phyloP scores from a whole-genome alignment of 2,797 vertebrate genomes.

The Clarias pachynema region DNA sequence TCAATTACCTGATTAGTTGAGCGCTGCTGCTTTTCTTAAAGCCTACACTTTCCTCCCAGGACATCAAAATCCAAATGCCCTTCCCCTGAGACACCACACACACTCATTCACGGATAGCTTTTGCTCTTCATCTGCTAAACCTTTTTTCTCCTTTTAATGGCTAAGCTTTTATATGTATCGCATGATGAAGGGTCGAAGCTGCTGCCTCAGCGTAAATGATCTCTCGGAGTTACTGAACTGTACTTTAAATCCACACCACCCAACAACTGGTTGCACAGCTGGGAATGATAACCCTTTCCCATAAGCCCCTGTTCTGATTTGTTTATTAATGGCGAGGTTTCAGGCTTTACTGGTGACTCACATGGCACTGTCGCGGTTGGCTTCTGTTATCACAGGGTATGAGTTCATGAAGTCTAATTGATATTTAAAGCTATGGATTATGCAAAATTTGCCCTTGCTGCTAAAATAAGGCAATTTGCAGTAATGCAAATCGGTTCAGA shows the following conservation, averaged over 20 bases:
- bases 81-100: constrained; percentile 18
- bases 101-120: constrained; percentile 4
- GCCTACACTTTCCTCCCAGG: constrained; percentile 1
- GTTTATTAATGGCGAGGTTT: constrained; percentile 35
- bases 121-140: constrained; percentile 5
- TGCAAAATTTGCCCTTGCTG: neutral
- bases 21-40: constrained; percentile 19
- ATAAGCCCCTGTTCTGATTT: constrained; percentile 34
- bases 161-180: constrained; percentile 18
- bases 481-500: neutral
- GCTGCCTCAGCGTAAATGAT: constrained; percentile 34
- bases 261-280: constrained; percentile 25
- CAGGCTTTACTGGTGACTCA: neutral
- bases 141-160: constrained; percentile 1
- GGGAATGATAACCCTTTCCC: constrained; percentile 28
- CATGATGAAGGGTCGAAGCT: constrained; percentile 7
- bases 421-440: neutral
- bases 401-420: neutral
- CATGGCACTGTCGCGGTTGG: neutral
- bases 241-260: constrained; percentile 29
- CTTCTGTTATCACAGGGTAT: neutral
- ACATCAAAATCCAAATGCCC: constrained; percentile 13
- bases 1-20: constrained; percentile 31
- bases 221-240: constrained; percentile 31
- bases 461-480: neutral